phyloP scores from a whole-genome alignment of 2,113 vertebrate species.

The Microcebus murinus region DNA sequence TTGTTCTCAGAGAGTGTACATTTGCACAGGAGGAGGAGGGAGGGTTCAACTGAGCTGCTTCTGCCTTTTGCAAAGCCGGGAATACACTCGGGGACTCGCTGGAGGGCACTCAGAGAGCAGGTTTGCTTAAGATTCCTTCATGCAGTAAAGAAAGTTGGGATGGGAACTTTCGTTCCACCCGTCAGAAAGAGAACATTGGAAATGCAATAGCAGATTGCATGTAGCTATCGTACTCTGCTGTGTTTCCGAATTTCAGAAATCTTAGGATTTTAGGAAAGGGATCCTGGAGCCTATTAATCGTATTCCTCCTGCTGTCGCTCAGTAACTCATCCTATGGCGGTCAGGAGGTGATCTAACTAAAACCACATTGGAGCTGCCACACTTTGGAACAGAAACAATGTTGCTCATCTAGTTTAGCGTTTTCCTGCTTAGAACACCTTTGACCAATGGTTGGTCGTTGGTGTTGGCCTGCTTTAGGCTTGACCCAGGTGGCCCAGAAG shows the following conservation, averaged over 20 bases:
- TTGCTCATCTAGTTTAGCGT: background rate
- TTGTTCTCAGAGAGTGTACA: conserved; percentile 64
- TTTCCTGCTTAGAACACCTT: background rate
- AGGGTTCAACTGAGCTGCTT: conserved; percentile 6
- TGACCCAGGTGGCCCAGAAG: background rate
- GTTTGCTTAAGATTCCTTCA: background rate
- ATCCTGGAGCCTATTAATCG: background rate
- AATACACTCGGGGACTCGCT: background rate
- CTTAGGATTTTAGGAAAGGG: background rate
- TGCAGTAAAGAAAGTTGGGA: background rate
- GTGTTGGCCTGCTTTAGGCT: background rate
- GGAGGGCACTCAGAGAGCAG: background rate
- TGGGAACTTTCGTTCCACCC: background rate
- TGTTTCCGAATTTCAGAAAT: background rate
- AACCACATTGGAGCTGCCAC: background rate
- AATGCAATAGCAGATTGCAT: background rate
- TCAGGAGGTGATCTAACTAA: background rate
- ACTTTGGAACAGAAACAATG: background rate
- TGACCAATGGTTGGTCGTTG: background rate
- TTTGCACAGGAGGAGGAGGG: conserved; percentile 53
- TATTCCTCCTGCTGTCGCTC: background rate
- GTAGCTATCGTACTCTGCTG: background rate
- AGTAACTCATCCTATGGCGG: background rate
- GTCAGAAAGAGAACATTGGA: background rate
- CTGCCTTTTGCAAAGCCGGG: conserved; percentile 33